Conservation (phyloP, 2,113 vertebrate species). For the Noturus placidus region DNA sequence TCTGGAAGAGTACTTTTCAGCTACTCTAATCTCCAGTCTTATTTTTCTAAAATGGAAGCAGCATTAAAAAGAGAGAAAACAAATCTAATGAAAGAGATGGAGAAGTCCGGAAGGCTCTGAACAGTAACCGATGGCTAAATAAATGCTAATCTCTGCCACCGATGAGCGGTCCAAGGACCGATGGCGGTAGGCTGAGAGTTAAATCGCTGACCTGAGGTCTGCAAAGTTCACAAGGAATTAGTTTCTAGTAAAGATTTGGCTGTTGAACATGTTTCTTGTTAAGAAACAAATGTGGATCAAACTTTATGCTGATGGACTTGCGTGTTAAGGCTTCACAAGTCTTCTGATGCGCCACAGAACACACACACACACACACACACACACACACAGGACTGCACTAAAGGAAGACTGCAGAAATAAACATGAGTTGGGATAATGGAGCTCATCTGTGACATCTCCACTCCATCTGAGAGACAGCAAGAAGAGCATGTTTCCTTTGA, state of each 20-base stretch:
- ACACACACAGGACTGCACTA: neutral
- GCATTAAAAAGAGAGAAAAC: neutral
- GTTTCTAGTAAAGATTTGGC: no score
- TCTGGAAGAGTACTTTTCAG: slow-evolving; percentile 35
- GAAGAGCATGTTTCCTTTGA: neutral
- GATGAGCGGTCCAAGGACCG: neutral
- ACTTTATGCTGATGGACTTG: slow-evolving; percentile 16
- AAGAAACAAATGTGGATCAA: neutral
- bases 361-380: slow-evolving; percentile 40
- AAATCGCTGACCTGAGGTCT: neutral
- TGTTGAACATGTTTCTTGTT: neutral
- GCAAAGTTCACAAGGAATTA: neutral
- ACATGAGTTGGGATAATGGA: neutral
- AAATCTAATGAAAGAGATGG: slow-evolving; percentile 16
- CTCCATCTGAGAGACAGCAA: neutral
- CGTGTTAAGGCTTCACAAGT: slow-evolving; percentile 54
- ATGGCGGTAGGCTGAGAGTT: neutral
- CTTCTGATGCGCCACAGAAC: slow-evolving; percentile 56
- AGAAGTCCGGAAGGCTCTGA: slow-evolving; percentile 41
- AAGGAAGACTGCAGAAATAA: neutral
- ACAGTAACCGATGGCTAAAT: slow-evolving; percentile 49
- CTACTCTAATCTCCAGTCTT: slow-evolving; percentile 15
- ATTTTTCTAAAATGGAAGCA: slow-evolving; percentile 25
- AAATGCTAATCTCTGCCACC: neutral
- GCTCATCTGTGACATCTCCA: neutral